These are phyloP conservation scores for Meteorus colon DNA, from an alignment of 2,888 invertebrate species.

Conservation along the genomic window DNA sequence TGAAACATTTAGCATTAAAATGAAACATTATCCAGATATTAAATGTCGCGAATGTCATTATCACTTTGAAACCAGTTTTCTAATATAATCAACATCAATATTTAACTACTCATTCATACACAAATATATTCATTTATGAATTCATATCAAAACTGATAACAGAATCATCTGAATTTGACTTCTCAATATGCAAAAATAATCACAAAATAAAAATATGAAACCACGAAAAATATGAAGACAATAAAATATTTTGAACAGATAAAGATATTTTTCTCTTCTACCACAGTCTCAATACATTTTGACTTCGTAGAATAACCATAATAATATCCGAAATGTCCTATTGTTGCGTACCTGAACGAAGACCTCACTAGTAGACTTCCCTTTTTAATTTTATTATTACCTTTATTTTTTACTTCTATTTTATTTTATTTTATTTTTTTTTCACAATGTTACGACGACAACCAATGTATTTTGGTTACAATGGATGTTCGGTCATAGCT, in stretches of 20 bases:
- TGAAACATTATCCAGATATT: conserved; percentile 3
- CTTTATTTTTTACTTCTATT: conserved; percentile 34
- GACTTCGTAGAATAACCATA: not conserved
- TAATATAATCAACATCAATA: not conserved
- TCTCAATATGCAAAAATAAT: not conserved
- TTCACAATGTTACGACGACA: conserved; percentile 49
- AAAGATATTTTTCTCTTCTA: not conserved
- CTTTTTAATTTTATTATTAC: conserved; percentile 25
- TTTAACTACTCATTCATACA: conserved; percentile 8
- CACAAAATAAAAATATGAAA: not conserved
- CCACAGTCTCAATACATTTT: not conserved
- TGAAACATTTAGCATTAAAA: not conserved
- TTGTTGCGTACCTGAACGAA: conserved; percentile 17
- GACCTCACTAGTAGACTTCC: not conserved
- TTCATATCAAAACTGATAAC: no score
- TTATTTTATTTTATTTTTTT: conserved; percentile 12
- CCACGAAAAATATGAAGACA: not conserved
- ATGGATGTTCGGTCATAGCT: conserved; percentile 57
- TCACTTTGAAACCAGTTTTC: conserved; percentile 37
- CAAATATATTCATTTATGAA: conserved; percentile 6
- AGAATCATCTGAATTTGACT: not conserved
- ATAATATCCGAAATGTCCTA: not conserved
- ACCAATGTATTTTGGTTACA: conserved; percentile 62
- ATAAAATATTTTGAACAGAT: not conserved
- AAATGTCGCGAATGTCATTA: conserved; percentile 41